Conservation (phyloP, 2,797 vertebrate genomes). For the Coregonus ussuriensis region DNA sequence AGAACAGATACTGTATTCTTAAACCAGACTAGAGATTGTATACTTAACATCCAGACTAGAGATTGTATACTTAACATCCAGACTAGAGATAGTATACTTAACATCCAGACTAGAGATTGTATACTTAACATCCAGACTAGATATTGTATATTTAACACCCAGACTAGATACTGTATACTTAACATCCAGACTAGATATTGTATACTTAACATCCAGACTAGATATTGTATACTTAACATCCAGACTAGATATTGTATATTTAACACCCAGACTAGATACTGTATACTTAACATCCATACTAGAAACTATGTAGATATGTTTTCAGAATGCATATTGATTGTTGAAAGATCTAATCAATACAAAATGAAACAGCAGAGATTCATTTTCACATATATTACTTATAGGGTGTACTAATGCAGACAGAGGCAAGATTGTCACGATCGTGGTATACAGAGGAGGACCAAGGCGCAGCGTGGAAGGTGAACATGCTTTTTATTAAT, state of each 20-base stretch:
- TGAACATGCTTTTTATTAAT: too few species aligned
- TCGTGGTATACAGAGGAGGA: too few species aligned
- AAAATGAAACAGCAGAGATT: background rate
- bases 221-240: too few species aligned
- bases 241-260: background rate
- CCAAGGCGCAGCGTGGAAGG: too few species aligned
- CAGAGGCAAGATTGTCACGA: too few species aligned
- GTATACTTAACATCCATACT: background rate
- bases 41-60: too few species aligned
- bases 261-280: background rate
- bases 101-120: background rate
- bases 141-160: too few species aligned
- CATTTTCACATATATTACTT: background rate
- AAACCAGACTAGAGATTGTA: constrained; percentile 33
- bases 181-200: background rate
- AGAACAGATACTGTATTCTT: background rate
- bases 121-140: too few species aligned
- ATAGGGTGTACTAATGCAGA: too few species aligned
- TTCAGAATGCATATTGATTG: background rate
- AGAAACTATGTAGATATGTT: background rate
- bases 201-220: background rate
- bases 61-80: too few species aligned
- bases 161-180: too few species aligned
- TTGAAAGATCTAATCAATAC: background rate
- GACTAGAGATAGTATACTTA: too few species aligned